A percentile compares a stretch with the other conserved stretches of the same genome.
Evolutionary conservation across 1,140 invertebrate genomes (phyloP).

Genomic region (Doryteuthis pealeii): DNA sequence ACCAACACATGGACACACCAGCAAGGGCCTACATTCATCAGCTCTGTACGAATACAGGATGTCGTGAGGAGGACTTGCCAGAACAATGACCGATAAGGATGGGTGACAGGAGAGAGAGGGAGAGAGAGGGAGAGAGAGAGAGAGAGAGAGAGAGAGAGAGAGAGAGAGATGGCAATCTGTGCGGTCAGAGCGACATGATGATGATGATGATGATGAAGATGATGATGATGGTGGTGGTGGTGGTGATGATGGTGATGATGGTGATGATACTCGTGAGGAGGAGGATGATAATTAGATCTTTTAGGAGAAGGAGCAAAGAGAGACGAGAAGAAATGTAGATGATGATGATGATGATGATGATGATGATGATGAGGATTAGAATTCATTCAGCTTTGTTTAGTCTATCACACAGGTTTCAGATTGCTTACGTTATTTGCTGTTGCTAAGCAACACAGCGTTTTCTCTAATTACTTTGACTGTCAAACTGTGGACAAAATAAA

Average conservation of each 20-base stretch:
- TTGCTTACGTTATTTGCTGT: too few species aligned
- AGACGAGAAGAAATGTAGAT: neutral
- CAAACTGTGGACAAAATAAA: too few species aligned
- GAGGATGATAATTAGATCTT: conserved; percentile 19
- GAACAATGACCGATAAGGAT: neutral
- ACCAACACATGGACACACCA: too few species aligned
- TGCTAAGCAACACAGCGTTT: too few species aligned
- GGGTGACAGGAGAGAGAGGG: neutral
- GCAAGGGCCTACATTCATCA: too few species aligned
- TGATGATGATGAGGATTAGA: conserved; percentile 20
- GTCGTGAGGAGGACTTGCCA: too few species aligned
- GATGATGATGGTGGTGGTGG: conserved; percentile 16
- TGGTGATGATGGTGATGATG: conserved; percentile 15
- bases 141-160: neutral
- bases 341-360: conserved; percentile 25
- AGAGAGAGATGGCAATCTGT: neutral
- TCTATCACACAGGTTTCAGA: too few species aligned
- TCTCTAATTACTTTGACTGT: too few species aligned
- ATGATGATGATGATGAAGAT: conserved; percentile 20
- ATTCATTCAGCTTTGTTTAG: too few species aligned
- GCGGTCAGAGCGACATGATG: too few species aligned
- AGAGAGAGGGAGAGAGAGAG: neutral
- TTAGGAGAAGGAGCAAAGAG: neutral
- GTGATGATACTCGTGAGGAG: conserved; percentile 21
- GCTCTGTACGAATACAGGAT: too few species aligned